Evolutionary conservation across 2,113 vertebrate species (phyloP).

Genomic region (Haliaeetus leucogaster): DNA sequence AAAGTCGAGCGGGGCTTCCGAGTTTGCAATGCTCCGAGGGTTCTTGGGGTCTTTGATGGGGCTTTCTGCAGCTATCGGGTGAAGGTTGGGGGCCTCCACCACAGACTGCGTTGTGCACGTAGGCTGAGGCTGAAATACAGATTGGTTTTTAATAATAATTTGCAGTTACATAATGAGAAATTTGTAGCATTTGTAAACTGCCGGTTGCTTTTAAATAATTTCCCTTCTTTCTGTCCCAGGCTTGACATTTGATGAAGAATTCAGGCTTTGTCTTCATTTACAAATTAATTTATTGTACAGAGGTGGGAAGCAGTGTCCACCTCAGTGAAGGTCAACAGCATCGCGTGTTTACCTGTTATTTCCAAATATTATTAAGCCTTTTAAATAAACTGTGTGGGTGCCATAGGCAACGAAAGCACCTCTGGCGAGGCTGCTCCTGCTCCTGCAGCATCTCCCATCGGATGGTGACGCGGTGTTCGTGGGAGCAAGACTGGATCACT

Average conservation of each 20-base stretch:
- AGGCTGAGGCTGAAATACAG: background rate
- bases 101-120: background rate
- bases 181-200: background rate
- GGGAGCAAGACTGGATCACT: rapidly evolving
- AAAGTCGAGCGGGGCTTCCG: background rate
- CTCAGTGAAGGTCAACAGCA: background rate
- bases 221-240: background rate
- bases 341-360: background rate
- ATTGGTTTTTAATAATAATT: background rate
- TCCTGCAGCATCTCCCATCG: background rate
- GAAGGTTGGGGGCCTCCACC: background rate
- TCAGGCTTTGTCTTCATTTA: slow-evolving; percentile 1
- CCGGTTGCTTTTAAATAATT: background rate
- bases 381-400: background rate
- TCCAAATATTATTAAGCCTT: background rate
- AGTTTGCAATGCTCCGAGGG: background rate
- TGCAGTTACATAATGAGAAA: background rate
- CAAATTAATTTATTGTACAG: background rate
- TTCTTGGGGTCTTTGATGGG: background rate
- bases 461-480: background rate
- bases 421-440: background rate
- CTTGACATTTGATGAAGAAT: background rate
- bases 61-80: rapidly evolving
- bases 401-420: background rate
- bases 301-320: background rate